Base-by-base conservation (phyloP, 2,113 vertebrate species). In the Triplophysa siluroides region DNA sequence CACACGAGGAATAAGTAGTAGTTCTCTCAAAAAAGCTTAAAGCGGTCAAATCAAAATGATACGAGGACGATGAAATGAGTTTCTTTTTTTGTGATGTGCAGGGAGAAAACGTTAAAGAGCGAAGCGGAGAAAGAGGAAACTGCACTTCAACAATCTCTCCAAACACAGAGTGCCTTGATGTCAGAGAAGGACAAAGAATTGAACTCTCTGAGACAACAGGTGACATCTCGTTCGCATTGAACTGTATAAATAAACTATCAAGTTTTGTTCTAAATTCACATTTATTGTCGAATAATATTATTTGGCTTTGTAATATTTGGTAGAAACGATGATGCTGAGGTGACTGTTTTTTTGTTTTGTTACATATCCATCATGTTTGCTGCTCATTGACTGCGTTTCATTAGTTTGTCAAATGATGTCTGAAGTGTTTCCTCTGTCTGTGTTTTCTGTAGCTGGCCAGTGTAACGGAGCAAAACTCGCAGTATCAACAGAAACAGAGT, bases 141-240 rank as follows among this genome's bases (percentile, higher is more conserved):
- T 5, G 90, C 93, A 73, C 89, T 96, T 87, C 94, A 97, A 86
- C 94, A 96, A 85, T 95, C 95, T 83, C 91, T 95, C 88, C 91
- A 91, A 82, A 91, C 94, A 74, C 96, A 95, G 76, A 95, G 96
- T 94, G 95, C 96, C 94, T 96, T 98, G 92, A 94, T 96, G 87
- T 94, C 93, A 41, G 92, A 96, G 68, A 97, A 95, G 87, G 95
- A 98, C 79, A 93, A 95, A 73, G 95, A 97, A 83, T 89, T 99
- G 86, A 93, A 96, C 83, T 95, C 91, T 69, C 92, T 98, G 86
- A 94, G 89, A 82, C 94, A 91, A 2, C 95, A 99, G 95, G 97
- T 38, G 33, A 38, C 33, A 38, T 96, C 90, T 43, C 7, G 19
- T 14, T 58, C 12, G 1, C 43, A 45, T 45, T 45, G 11, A 45